Evolutionary conservation across 1,140 invertebrate species (phyloP).

Genomic region (Zaprionus ornatus): DNA sequence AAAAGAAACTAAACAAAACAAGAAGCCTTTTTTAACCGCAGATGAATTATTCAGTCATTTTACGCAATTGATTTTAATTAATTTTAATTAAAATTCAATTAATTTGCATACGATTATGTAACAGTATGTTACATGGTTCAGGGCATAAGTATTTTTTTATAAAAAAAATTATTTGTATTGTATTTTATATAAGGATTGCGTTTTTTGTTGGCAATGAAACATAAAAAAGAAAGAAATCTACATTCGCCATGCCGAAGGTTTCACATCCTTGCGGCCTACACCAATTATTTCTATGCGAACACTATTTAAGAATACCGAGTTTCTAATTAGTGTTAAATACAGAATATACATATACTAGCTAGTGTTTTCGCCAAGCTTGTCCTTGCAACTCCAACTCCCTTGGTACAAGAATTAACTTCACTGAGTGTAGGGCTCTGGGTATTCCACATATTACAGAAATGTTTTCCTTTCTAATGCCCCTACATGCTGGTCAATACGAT

Average conservation of each 20-base stretch:
- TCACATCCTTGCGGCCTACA: no score
- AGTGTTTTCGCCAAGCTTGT: background rate
- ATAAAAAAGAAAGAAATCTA: no score
- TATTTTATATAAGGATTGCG: no score
- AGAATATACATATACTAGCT: background rate
- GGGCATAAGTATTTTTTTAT: background rate
- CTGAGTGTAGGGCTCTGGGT: background rate
- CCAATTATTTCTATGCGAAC: no score
- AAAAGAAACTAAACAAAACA: conserved; percentile 8
- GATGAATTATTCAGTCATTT: background rate
- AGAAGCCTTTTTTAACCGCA: background rate
- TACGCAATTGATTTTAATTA: background rate
- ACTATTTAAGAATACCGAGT: no score
- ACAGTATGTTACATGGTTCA: background rate
- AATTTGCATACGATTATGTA: conserved; percentile 42
- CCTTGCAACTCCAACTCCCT: background rate
- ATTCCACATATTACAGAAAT: no score
- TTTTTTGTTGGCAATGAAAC: no score
- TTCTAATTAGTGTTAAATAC: no score
- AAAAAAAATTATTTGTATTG: background rate
- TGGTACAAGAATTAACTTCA: background rate
- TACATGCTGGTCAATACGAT: background rate
- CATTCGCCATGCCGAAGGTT: no score
- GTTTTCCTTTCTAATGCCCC: background rate
- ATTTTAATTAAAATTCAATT: conserved; percentile 23